Conservation (phyloP, 2,888 invertebrate genomes). For the Heliconius charithonia region DNA sequence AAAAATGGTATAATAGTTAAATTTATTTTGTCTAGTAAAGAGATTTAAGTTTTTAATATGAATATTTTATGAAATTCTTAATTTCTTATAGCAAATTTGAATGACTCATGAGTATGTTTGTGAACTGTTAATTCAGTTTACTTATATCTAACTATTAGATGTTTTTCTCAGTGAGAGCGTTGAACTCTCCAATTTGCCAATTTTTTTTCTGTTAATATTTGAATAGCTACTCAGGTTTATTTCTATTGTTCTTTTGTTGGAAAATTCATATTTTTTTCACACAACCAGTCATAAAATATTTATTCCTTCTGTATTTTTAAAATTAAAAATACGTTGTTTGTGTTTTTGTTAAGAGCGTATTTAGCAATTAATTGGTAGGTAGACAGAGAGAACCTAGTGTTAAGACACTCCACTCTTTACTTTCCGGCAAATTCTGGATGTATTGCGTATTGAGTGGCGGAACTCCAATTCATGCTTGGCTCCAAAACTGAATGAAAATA, state of each 20-base stretch:
- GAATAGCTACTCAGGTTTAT: not conserved
- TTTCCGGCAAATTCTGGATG: too few relatives aligned
- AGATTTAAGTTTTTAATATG: not conserved
- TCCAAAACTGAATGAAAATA: too few relatives aligned
- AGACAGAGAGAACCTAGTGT: too few relatives aligned
- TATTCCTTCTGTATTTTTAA: not conserved
- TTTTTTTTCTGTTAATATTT: slow-evolving; percentile 19
- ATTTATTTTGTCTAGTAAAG: not conserved
- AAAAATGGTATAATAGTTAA: not conserved
- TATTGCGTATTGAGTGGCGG: too few relatives aligned
- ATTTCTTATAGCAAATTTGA: slow-evolving; percentile 23
- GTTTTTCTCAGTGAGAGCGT: slow-evolving; percentile 33
- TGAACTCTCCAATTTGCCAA: slow-evolving; percentile 41
- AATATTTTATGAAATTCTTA: slow-evolving; percentile 31
- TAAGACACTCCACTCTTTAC: too few relatives aligned
- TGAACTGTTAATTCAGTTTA: slow-evolving; percentile 39
- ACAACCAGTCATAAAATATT: not conserved
- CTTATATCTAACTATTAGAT: slow-evolving; percentile 13
- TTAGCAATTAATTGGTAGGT: not conserved
- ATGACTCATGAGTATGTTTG: slow-evolving; percentile 29
- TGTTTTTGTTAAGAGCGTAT: not conserved
- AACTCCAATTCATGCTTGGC: too few relatives aligned
- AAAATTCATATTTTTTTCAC: not conserved
- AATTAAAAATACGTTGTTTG: not conserved
- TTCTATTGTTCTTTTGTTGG: slow-evolving; percentile 34